Base-by-base conservation (phyloP, 2,797 vertebrate species). In the Coregonus ussuriensis region DNA sequence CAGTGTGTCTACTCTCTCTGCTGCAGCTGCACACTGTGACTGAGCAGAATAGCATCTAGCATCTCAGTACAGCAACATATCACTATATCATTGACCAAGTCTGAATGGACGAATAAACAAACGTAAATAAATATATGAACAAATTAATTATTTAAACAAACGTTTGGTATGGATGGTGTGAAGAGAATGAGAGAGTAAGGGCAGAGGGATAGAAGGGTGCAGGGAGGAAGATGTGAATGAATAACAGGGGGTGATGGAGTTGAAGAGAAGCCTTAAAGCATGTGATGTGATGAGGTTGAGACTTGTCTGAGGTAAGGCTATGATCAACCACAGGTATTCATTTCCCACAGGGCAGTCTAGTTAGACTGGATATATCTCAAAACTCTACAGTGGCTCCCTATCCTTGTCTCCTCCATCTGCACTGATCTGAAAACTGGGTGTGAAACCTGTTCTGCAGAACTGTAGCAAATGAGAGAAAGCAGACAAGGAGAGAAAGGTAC, bases 1-100 rank as follows among this genome's bases (percentile, higher is more conserved):
- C 3, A 9, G 41, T 47, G 9, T 86, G 70, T 25, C 25, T 74
- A 25, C 63, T 31, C 69, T 47, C n/a, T 71, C 25, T 29, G 31
- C 71, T 51, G 21, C 51, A 54, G 52, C 33, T 47, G 16, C 37
- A 70, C 66, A 67, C 51, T 7, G 31, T 33, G 25, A 54, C 13
- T 25, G 41, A 47, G 41, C 9, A 47, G 41, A 47, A 47, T 47
- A 21, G 59, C 59, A 47, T 15, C 41, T 21, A 62, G 4, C 21
- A 63, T 25, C 25, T 25, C 18, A 25, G 25, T 29, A 63, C 21
- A 63, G 11, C 59, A 5, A 21, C 25, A 13, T 13, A 63, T 63
- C 18, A 59, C 18, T 56, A 56, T n/a, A n/a, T 56, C 52, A 15
- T 15, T 53, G 14, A 54, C 53, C 16, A 54, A 54, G 4, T 9